phyloP scores from a whole-genome alignment of 2,113 vertebrate species.

The Podarcis cretensis region DNA sequence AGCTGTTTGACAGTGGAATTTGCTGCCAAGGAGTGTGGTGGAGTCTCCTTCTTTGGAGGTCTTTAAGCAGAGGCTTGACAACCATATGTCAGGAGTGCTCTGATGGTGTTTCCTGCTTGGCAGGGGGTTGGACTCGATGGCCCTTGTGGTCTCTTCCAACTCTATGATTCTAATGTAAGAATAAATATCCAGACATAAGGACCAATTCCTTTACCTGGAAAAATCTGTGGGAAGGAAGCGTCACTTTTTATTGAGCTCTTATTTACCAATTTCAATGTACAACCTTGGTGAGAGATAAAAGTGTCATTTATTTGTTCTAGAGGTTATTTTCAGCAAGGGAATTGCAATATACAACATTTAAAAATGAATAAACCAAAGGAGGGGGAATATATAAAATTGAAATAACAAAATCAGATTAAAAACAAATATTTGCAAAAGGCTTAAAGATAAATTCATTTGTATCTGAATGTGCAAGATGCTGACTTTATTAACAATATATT shows the following conservation, averaged over 20 bases:
- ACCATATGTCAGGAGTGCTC: too few species aligned
- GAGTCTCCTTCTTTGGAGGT: too few species aligned
- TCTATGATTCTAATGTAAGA: background rate
- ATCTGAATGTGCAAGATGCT: slow-evolving; percentile 11
- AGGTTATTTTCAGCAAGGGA: slow-evolving; percentile 17
- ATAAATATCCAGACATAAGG: background rate
- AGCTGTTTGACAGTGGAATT: too few species aligned
- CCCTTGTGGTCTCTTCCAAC: too few species aligned
- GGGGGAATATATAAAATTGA: slow-evolving; percentile 12
- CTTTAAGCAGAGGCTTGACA: too few species aligned
- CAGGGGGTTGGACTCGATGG: too few species aligned
- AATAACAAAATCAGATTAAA: slow-evolving; percentile 35
- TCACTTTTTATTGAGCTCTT: background rate
- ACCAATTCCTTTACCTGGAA: background rate
- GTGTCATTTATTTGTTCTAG: background rate
- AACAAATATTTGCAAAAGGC: slow-evolving; percentile 29
- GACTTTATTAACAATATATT: slow-evolving; percentile 39
- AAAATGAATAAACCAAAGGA: slow-evolving; percentile 46
- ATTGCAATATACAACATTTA: slow-evolving; percentile 17
- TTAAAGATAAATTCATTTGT: slow-evolving; percentile 50
- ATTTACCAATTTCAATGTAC: slow-evolving; percentile 24
- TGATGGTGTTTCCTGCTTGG: too few species aligned
- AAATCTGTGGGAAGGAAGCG: background rate
- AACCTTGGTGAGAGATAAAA: background rate
- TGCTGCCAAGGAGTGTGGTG: too few species aligned